Base-by-base conservation (phyloP, 2,797 vertebrate species). In the Chromis chromis region DNA sequence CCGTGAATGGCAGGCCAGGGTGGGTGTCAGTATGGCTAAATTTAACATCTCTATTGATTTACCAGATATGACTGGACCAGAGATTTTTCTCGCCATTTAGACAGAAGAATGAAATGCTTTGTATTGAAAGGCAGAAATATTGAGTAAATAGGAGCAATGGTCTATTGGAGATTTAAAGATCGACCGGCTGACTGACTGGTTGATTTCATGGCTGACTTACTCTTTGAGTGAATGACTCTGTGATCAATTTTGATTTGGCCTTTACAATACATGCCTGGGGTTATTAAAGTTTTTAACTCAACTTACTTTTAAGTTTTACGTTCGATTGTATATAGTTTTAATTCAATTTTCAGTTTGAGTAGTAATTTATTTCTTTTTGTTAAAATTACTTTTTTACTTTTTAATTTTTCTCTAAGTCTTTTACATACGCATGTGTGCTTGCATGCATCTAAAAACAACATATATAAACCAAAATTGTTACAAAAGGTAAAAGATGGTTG, bases 31-130 rank as follows among this genome's bases (percentile, higher is more conserved):
- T 58, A 5, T 11, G 61, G 58, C 81, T 88, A 86, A 89, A 84
- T 90, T 86, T 84, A 84, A 82, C 64, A 40, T 68, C 56, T 74
- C 55, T 75, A n/a, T 54, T 76, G 77, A 71, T 66, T 70, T 27
- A 31, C 62, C 69, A 70, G 54, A 79, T 63, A 65, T 24, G 53
- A 74, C 76, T 67, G 59, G 28, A 81, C 85, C 83, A 70, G 59
- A 52, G 54, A 63, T 83, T 55, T 44, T 7, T 50, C 33, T 69
- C 54, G 58, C 49, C 6, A 50, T 60, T 78, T 72, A 59, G 70
- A 52, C 11, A 44, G 28, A 83, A 70, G 50, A 76, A 59, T 74
- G 4, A 72, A 70, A 28, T 19, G 9, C 27, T 70, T 33, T 67
- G 31, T 40, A 68, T 17, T 61, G 61, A 79, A 74, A 66, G 49